phyloP scores from a whole-genome alignment of 1,140 invertebrate species.

The Drosophila teissieri region DNA sequence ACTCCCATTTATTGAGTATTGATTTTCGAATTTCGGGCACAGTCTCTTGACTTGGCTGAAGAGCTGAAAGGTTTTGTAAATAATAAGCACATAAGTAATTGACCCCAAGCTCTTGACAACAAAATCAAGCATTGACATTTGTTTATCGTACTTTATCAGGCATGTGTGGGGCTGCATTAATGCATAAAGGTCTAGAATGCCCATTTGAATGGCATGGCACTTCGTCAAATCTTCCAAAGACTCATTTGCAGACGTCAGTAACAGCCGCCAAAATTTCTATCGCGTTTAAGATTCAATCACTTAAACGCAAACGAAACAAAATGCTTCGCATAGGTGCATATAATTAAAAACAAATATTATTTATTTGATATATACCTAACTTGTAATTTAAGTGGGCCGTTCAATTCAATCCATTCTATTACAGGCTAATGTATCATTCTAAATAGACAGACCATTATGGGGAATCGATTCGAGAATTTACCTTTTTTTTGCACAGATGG shows the following conservation, averaged over 20 bases:
- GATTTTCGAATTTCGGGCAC: slow-evolving; percentile 43
- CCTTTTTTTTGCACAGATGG: slow-evolving; percentile 28
- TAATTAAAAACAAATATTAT: slow-evolving; percentile 40
- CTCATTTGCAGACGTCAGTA: slow-evolving; percentile 25
- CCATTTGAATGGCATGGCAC: not conserved
- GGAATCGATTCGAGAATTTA: slow-evolving; percentile 35
- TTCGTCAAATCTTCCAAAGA: not conserved
- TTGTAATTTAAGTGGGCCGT: no score
- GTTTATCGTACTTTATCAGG: slow-evolving; percentile 15
- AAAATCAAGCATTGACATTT: slow-evolving; percentile 26
- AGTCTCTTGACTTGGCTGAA: slow-evolving; percentile 32
- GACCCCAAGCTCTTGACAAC: slow-evolving; percentile 16
- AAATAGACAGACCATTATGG: no score
- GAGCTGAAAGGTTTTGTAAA: not conserved
- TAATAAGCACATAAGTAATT: slow-evolving; percentile 7
- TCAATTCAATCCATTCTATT: no score
- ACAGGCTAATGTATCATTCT: no score
- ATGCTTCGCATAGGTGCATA: slow-evolving; percentile 22
- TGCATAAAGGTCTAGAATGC: not conserved
- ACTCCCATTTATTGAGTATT: slow-evolving; percentile 43
- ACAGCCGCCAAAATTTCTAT: slow-evolving; percentile 30
- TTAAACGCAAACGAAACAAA: slow-evolving; percentile 25
- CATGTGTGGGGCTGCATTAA: slow-evolving; percentile 2
- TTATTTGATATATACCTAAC: no score
- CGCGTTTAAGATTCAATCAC: slow-evolving; percentile 46